Conservation (phyloP, 2,888 invertebrate species). For the Ectemnius lituratus region DNA sequence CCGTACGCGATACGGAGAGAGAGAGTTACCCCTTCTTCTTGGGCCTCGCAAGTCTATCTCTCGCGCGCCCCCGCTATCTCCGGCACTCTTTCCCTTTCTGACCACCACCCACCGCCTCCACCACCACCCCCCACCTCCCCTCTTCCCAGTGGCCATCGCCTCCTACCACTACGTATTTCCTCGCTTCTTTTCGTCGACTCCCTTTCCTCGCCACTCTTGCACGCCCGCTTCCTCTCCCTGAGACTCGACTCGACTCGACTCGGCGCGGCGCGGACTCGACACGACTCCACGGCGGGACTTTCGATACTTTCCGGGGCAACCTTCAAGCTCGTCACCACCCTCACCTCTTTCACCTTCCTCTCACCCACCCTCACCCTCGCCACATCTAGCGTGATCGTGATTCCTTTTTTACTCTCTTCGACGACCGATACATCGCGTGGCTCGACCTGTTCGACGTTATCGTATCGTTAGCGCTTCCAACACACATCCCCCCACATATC, state of each 20-base stretch:
- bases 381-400: constrained; percentile 5
- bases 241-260: constrained; percentile 54
- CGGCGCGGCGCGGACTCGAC: constrained; percentile 49
- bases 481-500: constrained; percentile 41
- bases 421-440: constrained; percentile 60
- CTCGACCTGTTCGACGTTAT: constrained; percentile 64
- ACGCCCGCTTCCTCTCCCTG: constrained; percentile 38
- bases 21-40: constrained; percentile 36
- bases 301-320: constrained; percentile 70
- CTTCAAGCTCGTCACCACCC: constrained; percentile 60
- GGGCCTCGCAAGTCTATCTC: constrained; percentile 18
- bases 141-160: constrained; percentile 14
- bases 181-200: constrained; percentile 20
- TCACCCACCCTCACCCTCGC: not conserved
- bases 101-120: constrained; percentile 20
- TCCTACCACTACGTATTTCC: constrained; percentile 26
- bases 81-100: constrained; percentile 33
- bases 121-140: constrained; percentile 15
- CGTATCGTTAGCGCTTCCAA: constrained; percentile 59
- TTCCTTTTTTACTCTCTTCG: constrained; percentile 53
- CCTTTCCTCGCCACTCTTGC: constrained; percentile 27
- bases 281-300: constrained; percentile 55
- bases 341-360: constrained; percentile 28
- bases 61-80: constrained; percentile 28
- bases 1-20: constrained; percentile 20